A percentile compares a stretch with the other conserved stretches of the same genome.
These are phyloP conservation scores for Sebastes melanostomus DNA, from an alignment of 2,797 vertebrate genomes.

Conservation along the genomic window DNA sequence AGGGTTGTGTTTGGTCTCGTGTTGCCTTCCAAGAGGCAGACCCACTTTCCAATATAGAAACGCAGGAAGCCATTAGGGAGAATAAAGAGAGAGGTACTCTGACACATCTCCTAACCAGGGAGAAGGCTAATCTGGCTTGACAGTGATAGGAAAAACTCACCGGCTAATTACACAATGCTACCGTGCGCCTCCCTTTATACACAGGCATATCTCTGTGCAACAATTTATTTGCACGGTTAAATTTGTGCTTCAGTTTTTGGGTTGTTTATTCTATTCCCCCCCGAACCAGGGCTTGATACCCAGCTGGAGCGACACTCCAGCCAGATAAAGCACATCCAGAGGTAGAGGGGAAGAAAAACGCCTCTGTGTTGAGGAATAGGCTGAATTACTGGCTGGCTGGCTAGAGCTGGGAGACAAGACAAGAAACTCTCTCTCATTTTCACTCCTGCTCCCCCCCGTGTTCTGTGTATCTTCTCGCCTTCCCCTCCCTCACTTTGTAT, in stretches of 20 bases:
- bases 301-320: constrained; percentile 73
- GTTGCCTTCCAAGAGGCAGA: constrained; percentile 53
- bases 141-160: constrained; percentile 66
- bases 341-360: constrained; percentile 65
- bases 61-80: constrained; percentile 68
- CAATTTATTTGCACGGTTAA: constrained; percentile 64
- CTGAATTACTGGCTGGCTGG: constrained; percentile 74
- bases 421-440: constrained; percentile 78
- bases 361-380: constrained; percentile 69
- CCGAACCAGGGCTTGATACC: constrained; percentile 56
- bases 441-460: constrained; percentile 50
- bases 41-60: constrained; percentile 66
- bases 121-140: constrained; percentile 72
- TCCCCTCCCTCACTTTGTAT: constrained; percentile 74
- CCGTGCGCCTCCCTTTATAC: constrained; percentile 46
- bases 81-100: constrained; percentile 70
- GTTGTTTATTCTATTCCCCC: constrained; percentile 63
- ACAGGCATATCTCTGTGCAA: constrained; percentile 43
- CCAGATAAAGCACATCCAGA: constrained; percentile 74
- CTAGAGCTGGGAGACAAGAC: constrained; percentile 70
- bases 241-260: constrained; percentile 50
- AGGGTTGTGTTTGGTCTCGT: constrained; percentile 42
- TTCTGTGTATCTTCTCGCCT: constrained; percentile 62
- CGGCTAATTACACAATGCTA: constrained; percentile 72
- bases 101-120: constrained; percentile 69